A percentile compares a stretch with the other conserved stretches of the same genome.
Evolutionary conservation across 2,797 vertebrate genomes (phyloP).

Genomic region (Helicolenus hilgendorfi): DNA sequence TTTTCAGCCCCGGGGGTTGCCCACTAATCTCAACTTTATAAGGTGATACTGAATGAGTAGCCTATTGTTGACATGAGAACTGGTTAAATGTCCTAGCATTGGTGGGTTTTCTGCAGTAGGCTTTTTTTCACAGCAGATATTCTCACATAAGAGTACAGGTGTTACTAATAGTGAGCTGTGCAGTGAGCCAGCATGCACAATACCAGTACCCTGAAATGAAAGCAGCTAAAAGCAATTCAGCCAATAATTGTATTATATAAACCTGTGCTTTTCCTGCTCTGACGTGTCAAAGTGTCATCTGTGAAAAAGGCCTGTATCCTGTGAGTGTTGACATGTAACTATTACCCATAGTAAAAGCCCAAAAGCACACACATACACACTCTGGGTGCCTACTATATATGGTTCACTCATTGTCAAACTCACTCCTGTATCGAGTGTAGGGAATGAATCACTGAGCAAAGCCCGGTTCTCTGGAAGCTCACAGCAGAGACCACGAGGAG

Average conservation of each 20-base stretch:
- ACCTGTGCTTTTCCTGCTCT: neutral
- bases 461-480: slow-evolving; percentile 68
- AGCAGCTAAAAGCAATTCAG: neutral
- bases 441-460: slow-evolving; percentile 69
- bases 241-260: neutral
- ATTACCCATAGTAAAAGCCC: neutral
- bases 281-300: neutral
- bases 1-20: neutral
- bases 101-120: neutral
- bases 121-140: neutral
- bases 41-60: neutral
- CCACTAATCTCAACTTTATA: neutral
- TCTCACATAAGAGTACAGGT: neutral
- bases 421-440: slow-evolving; percentile 37
- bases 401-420: slow-evolving; percentile 46
- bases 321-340: neutral
- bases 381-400: slow-evolving; percentile 14
- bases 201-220: neutral
- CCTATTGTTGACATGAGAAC: neutral
- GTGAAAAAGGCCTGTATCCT: neutral
- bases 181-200: neutral
- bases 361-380: neutral
- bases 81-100: neutral
- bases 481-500: slow-evolving; percentile 64
- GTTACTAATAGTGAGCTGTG: neutral